A percentile compares a stretch with the other conserved stretches of the same genome.
Evolutionary conservation across 2,888 invertebrate species (phyloP).

Genomic region (Phymatocera aterrima): DNA sequence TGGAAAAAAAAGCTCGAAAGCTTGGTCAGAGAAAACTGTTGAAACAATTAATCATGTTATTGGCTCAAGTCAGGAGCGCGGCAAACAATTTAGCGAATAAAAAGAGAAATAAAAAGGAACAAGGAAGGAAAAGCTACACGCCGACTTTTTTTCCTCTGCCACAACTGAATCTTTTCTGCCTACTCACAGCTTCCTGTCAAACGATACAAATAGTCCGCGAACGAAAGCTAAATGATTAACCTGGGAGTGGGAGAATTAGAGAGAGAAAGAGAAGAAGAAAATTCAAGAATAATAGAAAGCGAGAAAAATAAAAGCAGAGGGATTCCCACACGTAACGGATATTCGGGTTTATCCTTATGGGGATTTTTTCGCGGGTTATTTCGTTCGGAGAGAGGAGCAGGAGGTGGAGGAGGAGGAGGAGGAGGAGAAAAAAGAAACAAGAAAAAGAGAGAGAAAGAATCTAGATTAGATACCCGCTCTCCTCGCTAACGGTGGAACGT

Average conservation of each 20-base stretch:
- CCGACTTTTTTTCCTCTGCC: not conserved
- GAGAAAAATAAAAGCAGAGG: not conserved
- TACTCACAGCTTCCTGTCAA: slow-evolving; percentile 21
- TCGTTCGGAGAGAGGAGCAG: too few species aligned
- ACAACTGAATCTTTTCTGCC: slow-evolving; percentile 19
- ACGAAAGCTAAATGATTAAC: slow-evolving; percentile 9
- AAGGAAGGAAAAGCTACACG: too few species aligned
- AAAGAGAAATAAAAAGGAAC: too few species aligned
- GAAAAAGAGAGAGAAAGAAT: not conserved
- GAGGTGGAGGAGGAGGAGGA: too few species aligned
- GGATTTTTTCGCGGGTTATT: not conserved
- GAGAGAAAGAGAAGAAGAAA: not conserved
- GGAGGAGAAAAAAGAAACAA: not conserved
- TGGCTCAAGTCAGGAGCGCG: not conserved
- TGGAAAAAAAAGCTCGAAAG: not conserved
- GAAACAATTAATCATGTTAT: slow-evolving; percentile 4
- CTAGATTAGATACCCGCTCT: not conserved
- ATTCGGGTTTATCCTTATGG: not conserved
- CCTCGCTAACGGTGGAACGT: not conserved
- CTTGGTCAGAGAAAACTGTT: not conserved
- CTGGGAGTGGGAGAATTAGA: not conserved
- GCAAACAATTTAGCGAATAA: slow-evolving; percentile 29
- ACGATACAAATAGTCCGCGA: slow-evolving; percentile 12
- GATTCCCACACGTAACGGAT: not conserved
- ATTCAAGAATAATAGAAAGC: not conserved